These are phyloP conservation scores for Bradypodion pumilum DNA, from an alignment of 2,797 vertebrate species.

Conservation along the genomic window DNA sequence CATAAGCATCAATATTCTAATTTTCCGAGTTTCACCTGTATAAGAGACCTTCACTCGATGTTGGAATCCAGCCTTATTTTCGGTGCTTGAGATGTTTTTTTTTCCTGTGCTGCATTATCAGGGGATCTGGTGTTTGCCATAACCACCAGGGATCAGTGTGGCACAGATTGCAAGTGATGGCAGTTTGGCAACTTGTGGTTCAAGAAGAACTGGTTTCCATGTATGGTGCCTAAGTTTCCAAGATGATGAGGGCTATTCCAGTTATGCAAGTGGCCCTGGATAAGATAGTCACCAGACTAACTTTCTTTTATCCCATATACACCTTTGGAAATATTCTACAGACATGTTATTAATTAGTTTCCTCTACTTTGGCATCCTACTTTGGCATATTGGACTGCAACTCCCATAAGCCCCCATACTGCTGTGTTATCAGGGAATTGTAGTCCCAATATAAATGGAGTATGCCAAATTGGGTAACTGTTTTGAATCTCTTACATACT, in stretches of 20 bases:
- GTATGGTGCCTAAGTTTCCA: neutral
- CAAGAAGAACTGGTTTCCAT: constrained; percentile 14
- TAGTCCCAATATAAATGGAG: neutral
- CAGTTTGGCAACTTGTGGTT: neutral
- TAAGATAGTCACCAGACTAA: neutral
- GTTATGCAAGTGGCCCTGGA: neutral
- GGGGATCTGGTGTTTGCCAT: neutral
- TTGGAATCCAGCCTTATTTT: neutral
- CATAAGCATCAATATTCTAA: too few relatives aligned
- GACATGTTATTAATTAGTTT: neutral
- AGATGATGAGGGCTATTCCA: neutral
- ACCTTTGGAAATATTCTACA: neutral
- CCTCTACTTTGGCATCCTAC: neutral
- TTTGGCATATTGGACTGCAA: neutral
- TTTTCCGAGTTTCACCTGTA: too few relatives aligned
- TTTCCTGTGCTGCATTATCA: neutral
- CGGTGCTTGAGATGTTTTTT: neutral
- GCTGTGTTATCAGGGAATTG: neutral
- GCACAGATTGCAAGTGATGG: neutral
- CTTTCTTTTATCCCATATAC: too few relatives aligned
- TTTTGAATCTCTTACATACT: too few relatives aligned
- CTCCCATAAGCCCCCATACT: neutral
- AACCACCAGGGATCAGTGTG: neutral
- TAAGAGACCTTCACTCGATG: neutral
- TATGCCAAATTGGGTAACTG: neutral